These are phyloP conservation scores for Parapristionchus giblindavisi DNA, from an alignment of 2,888 invertebrate species.

Conservation along the genomic window DNA sequence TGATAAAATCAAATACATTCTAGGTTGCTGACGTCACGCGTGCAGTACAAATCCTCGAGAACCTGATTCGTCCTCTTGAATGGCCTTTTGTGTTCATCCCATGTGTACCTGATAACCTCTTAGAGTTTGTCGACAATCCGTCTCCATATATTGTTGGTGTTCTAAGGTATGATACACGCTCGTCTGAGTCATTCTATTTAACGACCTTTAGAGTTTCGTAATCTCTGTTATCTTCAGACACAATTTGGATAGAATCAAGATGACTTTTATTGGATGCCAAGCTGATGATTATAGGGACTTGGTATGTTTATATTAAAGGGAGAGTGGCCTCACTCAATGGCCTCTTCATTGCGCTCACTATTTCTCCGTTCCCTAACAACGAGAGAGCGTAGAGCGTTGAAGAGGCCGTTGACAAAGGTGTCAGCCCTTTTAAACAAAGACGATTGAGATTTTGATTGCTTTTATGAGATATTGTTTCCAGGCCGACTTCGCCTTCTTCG, in stretches of 20 bases:
- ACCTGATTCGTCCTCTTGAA: constrained; percentile 53
- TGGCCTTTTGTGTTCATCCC: constrained; percentile 63
- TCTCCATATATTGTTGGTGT: constrained; percentile 49
- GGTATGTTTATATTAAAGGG: constrained; percentile 4
- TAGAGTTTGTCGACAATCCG: constrained; percentile 57
- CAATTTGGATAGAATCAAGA: constrained; percentile 37
- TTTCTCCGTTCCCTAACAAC: too few species aligned
- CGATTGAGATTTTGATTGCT: too few species aligned
- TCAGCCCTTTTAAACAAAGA: too few species aligned
- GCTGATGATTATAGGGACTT: background rate
- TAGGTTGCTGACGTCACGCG: constrained; percentile 52
- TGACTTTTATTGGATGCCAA: constrained; percentile 37
- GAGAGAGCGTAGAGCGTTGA: too few species aligned
- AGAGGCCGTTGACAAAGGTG: too few species aligned
- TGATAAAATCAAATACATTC: background rate
- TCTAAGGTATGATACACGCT: constrained; percentile 30
- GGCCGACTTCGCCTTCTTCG: constrained; percentile 45
- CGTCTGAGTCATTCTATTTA: background rate
- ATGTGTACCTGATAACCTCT: constrained; percentile 57
- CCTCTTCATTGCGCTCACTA: too few species aligned
- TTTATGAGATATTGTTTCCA: too few species aligned
- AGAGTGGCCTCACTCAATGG: too few species aligned
- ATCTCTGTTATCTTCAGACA: constrained; percentile 28
- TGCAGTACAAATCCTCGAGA: constrained; percentile 56
- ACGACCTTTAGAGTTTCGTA: background rate